Conservation (phyloP, 2,113 vertebrate genomes). For the Rhabdomys dilectus region DNA sequence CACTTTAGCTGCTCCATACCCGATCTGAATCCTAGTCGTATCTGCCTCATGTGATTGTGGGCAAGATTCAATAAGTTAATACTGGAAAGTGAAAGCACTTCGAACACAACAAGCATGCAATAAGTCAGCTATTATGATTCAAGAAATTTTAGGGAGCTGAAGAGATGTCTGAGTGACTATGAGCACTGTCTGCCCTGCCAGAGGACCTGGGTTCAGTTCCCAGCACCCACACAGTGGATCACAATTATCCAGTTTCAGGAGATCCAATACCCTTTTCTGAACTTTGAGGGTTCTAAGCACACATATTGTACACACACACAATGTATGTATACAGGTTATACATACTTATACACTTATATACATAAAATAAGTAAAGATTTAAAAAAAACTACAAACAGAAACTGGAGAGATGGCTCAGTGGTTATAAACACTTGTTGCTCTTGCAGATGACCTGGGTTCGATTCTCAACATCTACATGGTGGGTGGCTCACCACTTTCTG, state of each 20-base stretch:
- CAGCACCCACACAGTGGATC: neutral
- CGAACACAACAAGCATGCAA: neutral
- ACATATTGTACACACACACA: neutral
- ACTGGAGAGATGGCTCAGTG: neutral
- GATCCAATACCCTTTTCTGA: neutral
- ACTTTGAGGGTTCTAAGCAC: neutral
- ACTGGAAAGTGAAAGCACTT: constrained; percentile 17
- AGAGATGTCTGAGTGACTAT: neutral
- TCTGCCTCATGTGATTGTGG: neutral
- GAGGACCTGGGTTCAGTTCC: neutral
- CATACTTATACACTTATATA: neutral
- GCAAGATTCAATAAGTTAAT: constrained; percentile 39
- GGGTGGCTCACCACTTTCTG: neutral
- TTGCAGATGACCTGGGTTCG: neutral
- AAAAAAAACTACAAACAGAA: neutral
- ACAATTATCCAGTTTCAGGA: neutral
- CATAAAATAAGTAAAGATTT: neutral
- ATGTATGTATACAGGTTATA: neutral
- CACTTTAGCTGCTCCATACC: constrained; percentile 2
- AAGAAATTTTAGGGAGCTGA: neutral
- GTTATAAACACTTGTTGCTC: neutral
- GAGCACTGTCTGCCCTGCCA: neutral
- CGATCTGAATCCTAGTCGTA: neutral
- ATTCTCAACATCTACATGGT: neutral
- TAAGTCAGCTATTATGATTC: constrained; percentile 43